phyloP scores from a whole-genome alignment of 2,888 invertebrate species.

The Epistrophella euchroma region DNA sequence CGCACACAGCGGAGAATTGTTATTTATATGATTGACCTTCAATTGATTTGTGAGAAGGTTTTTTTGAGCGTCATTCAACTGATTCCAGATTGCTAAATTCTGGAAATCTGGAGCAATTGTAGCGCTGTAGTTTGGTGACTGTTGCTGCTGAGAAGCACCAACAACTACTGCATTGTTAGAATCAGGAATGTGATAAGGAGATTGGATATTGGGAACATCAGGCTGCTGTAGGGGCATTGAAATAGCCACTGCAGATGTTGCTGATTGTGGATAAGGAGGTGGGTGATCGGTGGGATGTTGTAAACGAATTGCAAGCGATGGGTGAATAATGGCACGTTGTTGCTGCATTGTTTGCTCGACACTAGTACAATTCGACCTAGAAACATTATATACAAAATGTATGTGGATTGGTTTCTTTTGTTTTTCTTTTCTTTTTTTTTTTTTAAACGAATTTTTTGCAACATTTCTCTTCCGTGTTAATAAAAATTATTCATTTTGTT shows the following conservation, averaged over 20 bases:
- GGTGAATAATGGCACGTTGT: constrained; percentile 79
- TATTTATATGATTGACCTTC: constrained; percentile 54
- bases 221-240: constrained; percentile 46
- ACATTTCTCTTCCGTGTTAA: constrained; percentile 71
- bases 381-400: constrained; percentile 84
- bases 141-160: constrained; percentile 41
- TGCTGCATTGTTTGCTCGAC: constrained; percentile 83
- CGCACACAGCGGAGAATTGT: constrained; percentile 59
- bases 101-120: constrained; percentile 78
- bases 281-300: constrained; percentile 61
- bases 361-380: constrained; percentile 83
- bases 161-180: constrained; percentile 71
- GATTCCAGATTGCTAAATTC: constrained; percentile 82
- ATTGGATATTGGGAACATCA: constrained; percentile 49
- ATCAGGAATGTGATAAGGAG: constrained; percentile 71
- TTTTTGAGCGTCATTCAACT: constrained; percentile 78
- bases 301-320: constrained; percentile 50
- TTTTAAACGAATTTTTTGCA: constrained; percentile 72
- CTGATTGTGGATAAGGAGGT: constrained; percentile 77
- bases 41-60: constrained; percentile 62
- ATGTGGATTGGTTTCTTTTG: constrained; percentile 77
- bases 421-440: constrained; percentile 72
- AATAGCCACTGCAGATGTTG: constrained; percentile 58
- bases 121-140: constrained; percentile 41
- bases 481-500: constrained; percentile 34